Base-by-base conservation (phyloP, 2,888 invertebrate species). In the Tenthredo livida region DNA sequence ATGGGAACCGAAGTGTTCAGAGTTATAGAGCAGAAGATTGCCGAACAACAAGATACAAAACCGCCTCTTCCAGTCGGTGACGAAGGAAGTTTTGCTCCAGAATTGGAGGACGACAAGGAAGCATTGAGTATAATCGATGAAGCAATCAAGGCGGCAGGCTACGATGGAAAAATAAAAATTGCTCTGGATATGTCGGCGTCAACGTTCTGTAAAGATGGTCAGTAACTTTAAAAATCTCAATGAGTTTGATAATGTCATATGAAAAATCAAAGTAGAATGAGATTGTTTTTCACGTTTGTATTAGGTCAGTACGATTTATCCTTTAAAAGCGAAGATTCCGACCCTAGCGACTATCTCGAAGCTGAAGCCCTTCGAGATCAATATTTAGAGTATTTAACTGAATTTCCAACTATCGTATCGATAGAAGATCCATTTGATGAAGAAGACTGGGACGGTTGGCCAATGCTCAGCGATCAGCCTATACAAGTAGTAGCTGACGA, bases 391-490 rank as follows among this genome's bases (percentile, higher is more conserved):
- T 88, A 91, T 4, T 12, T 92, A 0, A 72, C 85, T 0, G 90
- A 90, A 72, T 92, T 88, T 58, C 91, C 92, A 0, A 84, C 84
- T 0, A 83, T 93, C n/a, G 87, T 91, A 2, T 92, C 92, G 5
- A 88, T 93, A 84, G 91, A 92, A 84, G 93, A 93, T 87, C 93
- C 93, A 0, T 92, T 93, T 84, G 90, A 90, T 84, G 88, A 88
- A 58, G 91, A 92, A 10, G 92, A 93, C 47, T 91, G 90, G 90
- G 91, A 92, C 0, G 88, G 90, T n/a, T 93, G 93, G 93, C 85
- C 89, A 0, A 87, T 87, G n/a, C 25, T 93, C 29, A 86, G 88
- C 3, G 88, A 90, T 61, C 89, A 89, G 65, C 87, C 88, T 0
- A 87, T 92, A 0, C 92, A 91, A 85, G 87, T 93, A 0, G 91